Conservation (phyloP, 2,797 vertebrate species). For the Diceros bicornis region DNA sequence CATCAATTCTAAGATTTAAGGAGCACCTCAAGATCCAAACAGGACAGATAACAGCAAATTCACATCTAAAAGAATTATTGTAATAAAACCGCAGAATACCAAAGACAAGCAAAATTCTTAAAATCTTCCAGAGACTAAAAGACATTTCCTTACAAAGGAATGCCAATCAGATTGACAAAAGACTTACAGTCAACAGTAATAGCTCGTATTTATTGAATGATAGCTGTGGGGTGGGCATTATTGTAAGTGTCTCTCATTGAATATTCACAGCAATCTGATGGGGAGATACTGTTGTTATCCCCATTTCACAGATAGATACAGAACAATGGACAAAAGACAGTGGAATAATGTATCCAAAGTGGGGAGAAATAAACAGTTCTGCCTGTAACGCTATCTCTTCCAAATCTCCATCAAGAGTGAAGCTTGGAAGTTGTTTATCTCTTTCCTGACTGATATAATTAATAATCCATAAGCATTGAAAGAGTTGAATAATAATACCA, state of each 20-base stretch:
- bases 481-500: not conserved
- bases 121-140: not conserved
- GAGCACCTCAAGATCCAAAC: not conserved
- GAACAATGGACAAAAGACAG: not conserved
- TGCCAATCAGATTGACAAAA: not conserved
- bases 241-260: not conserved
- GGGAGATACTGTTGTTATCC: not conserved
- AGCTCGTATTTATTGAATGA: not conserved
- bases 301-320: not conserved
- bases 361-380: not conserved
- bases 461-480: conserved; percentile 30
- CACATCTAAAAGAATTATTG: not conserved
- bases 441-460: not conserved
- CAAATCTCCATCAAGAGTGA: not conserved
- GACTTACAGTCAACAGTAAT: not conserved
- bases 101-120: not conserved
- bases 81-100: not conserved
- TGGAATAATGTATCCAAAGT: not conserved
- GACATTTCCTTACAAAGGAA: not conserved
- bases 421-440: not conserved
- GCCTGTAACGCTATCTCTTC: not conserved
- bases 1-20: not conserved
- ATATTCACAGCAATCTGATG: not conserved
- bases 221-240: not conserved
- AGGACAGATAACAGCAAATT: not conserved